Evolutionary conservation across 1,140 invertebrate species (phyloP).

Genomic region (Dreissena rostriformis): DNA sequence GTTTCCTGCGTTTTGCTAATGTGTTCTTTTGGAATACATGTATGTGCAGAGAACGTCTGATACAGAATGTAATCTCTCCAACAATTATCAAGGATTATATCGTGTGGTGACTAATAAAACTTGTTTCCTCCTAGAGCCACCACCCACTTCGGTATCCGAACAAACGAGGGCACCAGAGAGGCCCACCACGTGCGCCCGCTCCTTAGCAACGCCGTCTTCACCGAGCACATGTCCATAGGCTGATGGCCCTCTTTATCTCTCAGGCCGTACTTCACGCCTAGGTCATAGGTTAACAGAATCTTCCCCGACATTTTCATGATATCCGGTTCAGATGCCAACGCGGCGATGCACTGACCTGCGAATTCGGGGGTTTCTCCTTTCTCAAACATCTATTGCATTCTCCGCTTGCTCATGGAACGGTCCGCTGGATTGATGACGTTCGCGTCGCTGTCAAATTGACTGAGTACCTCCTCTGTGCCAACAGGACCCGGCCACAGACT

Average conservation of each 20-base stretch:
- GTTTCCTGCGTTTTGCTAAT: too few relatives aligned
- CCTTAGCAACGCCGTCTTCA: slow-evolving; percentile 7
- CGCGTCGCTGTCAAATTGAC: background rate
- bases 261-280: slow-evolving; percentile 63
- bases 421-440: background rate
- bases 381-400: slow-evolving; percentile 45
- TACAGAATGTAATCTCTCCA: too few relatives aligned
- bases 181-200: slow-evolving; percentile 43
- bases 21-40: too few relatives aligned
- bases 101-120: too few relatives aligned
- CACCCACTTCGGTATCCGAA: slow-evolving; percentile 57
- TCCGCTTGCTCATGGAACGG: background rate
- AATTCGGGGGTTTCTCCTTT: slow-evolving; percentile 74
- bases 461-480: slow-evolving; percentile 73
- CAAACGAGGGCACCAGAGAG: slow-evolving; percentile 45
- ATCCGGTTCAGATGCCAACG: slow-evolving; percentile 62
- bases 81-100: too few relatives aligned
- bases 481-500: slow-evolving; percentile 82
- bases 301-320: slow-evolving; percentile 76
- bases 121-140: slow-evolving; percentile 45
- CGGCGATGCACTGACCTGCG: slow-evolving; percentile 72
- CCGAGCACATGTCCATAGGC: too few relatives aligned
- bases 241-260: too few relatives aligned
- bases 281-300: slow-evolving; percentile 75
- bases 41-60: too few relatives aligned